A percentile compares a stretch with the other conserved stretches of the same genome.
phyloP scores from a whole-genome alignment of 2,797 vertebrate genomes.

The Pachyuromys duprasi region DNA sequence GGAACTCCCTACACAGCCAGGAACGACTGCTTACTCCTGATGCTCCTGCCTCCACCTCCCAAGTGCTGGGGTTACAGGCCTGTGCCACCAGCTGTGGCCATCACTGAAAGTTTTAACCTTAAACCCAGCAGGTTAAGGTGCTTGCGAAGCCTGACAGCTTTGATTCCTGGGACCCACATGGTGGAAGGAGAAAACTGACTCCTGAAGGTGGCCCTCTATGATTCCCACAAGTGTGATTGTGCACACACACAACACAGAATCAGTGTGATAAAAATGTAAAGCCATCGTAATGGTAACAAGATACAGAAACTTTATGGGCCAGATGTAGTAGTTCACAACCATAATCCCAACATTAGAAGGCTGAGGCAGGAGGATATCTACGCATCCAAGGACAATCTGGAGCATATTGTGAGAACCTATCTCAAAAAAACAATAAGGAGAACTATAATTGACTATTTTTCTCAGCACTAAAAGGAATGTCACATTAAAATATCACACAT shows the following conservation, averaged over 20 bases:
- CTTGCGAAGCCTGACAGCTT: not conserved
- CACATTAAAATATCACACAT: not conserved
- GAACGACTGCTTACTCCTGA: not conserved
- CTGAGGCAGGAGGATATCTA: not conserved
- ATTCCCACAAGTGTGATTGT: not conserved
- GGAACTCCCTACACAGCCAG: not conserved
- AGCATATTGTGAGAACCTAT: not conserved
- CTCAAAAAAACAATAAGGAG: not conserved
- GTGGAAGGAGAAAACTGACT: too few relatives aligned
- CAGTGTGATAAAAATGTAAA: not conserved
- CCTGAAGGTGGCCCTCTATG: not conserved
- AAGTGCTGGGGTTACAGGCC: not conserved
- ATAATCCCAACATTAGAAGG: not conserved
- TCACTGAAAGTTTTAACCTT: not conserved
- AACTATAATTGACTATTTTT: not conserved
- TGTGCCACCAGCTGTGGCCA: not conserved
- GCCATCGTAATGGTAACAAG: not conserved
- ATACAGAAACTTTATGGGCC: not conserved
- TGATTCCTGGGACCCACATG: not conserved
- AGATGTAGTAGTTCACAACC: not conserved
- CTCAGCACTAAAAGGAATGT: constrained; percentile 13
- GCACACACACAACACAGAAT: not conserved
- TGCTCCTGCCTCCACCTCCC: not conserved
- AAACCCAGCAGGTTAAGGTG: not conserved
- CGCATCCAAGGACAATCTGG: not conserved